These are phyloP conservation scores for Falco punctatus DNA, from an alignment of 2,113 vertebrate genomes.

Conservation along the genomic window DNA sequence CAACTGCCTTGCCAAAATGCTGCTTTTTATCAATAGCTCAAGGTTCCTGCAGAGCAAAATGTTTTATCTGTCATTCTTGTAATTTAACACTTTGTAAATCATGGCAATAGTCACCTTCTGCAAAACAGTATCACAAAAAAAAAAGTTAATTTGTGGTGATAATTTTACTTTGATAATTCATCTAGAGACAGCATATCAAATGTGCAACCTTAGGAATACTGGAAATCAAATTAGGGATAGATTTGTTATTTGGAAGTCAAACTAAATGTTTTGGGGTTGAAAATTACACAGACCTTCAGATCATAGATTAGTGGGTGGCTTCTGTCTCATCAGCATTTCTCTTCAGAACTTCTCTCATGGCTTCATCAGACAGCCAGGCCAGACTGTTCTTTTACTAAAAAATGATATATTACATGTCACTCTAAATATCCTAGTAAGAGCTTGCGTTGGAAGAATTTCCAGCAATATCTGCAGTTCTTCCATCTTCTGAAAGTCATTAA, in stretches of 20 bases:
- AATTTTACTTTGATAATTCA: not conserved
- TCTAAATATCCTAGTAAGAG: slow-evolving; percentile 23
- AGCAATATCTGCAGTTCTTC: slow-evolving; percentile 50
- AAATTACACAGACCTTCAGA: not conserved
- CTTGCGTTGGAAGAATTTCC: slow-evolving; percentile 54
- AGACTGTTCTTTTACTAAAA: slow-evolving; percentile 36
- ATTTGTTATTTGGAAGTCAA: not conserved
- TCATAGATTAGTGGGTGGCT: not conserved
- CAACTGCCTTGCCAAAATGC: not conserved
- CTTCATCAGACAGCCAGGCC: not conserved
- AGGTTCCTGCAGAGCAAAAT: not conserved
- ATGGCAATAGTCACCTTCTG: not conserved
- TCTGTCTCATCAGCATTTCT: not conserved
- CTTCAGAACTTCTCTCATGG: not conserved
- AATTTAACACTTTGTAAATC: not conserved
- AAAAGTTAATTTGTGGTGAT: not conserved
- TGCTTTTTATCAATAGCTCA: not conserved
- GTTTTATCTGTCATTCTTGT: not conserved
- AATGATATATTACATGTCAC: slow-evolving; percentile 42
- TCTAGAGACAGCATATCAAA: not conserved
- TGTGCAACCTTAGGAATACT: not conserved
- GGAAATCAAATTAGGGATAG: not conserved
- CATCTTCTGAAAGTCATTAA: slow-evolving; percentile 43
- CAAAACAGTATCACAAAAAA: not conserved
- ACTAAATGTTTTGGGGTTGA: not conserved